Evolutionary conservation across 2,888 invertebrate genomes (phyloP), one percentile per base, ranked within the genome.

Genomic region (Lasioglossum villosulum): DNA sequence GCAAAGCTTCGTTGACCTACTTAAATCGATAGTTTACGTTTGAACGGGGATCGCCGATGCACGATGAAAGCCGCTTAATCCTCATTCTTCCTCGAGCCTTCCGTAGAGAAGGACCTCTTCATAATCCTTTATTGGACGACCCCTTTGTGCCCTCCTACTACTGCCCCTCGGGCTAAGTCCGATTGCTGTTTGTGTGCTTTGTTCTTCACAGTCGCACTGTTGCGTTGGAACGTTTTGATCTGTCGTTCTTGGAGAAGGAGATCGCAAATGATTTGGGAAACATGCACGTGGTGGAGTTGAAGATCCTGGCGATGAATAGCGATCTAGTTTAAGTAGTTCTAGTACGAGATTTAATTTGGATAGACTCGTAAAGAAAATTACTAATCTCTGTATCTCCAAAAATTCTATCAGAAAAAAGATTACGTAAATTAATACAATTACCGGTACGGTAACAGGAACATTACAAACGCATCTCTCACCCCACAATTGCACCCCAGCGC

Each of bases 71-170:
- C 68, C 82, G 70, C 23, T 78, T 71, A 75, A 84, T 82, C 37
- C 42, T 56, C 52, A 71, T 84, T 78, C 75, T 70, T 66, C 34
- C 16, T 1, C 42, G 71, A 66, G 63, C 52, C 77, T 75, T 76
- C 48, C 37, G 30, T 37, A 19, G 37, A 59, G 83, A 37, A 78
- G 52, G 45, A 83, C 42, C 70, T 75, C 56, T 82, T 78, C 71
- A 78, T 83, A 78, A 83, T 84, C 78, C 78, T 42, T 63, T 78
- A 66, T 75, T 83, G 63, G 78, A 83, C 27, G 71, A 78, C 63
- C 71, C 74, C 30, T 82, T 70, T 71, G 72, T 45, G 30, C 42
- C 39, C 27, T 45, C 34, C 37, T 37, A n/a, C 37, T 23, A n/a
- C 59, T 63, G 45, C 5, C 37, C 42, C 66, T 37, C 14, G 19